These are phyloP conservation scores for Drosophila nasuta DNA, from an alignment of 1,140 invertebrate genomes.

Conservation along the genomic window DNA sequence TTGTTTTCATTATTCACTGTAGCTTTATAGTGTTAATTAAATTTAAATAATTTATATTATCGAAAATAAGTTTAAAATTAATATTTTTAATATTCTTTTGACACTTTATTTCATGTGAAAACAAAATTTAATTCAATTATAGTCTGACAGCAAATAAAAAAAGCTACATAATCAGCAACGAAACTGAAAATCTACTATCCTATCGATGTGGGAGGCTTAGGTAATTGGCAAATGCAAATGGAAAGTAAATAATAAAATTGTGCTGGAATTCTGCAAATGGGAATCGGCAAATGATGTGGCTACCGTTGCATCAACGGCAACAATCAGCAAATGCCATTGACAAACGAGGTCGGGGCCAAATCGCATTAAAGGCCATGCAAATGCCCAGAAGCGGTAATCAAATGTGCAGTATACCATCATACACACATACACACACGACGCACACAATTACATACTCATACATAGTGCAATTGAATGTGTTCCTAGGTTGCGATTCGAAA, in stretches of 20 bases:
- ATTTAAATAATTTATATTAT: no score
- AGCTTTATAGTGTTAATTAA: no score
- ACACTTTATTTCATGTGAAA: no score
- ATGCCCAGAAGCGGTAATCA: conserved; percentile 60
- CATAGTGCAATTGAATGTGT: background rate
- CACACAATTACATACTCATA: background rate
- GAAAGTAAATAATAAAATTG: conserved; percentile 67
- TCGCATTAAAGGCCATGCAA: conserved; percentile 60
- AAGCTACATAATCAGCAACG: conserved; percentile 58
- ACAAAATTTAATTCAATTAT: background rate
- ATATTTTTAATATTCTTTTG: no score
- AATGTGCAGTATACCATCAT: conserved; percentile 53
- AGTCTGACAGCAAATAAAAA: conserved; percentile 22
- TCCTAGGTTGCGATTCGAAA: conserved; percentile 22
- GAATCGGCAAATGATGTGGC: conserved; percentile 70
- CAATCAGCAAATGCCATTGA: conserved; percentile 63
- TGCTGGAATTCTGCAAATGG: conserved; percentile 21
- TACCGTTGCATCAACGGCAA: conserved; percentile 58
- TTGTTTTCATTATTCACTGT: no score
- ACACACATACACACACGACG: conserved; percentile 4
- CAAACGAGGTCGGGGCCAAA: conserved; percentile 55
- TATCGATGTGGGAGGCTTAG: conserved; percentile 26
- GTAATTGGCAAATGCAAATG: conserved; percentile 70
- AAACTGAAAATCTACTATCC: conserved; percentile 53
- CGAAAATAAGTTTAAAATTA: no score